These are phyloP conservation scores for Parascotia fuliginaria DNA, from an alignment of 2,888 invertebrate species.

Conservation along the genomic window DNA sequence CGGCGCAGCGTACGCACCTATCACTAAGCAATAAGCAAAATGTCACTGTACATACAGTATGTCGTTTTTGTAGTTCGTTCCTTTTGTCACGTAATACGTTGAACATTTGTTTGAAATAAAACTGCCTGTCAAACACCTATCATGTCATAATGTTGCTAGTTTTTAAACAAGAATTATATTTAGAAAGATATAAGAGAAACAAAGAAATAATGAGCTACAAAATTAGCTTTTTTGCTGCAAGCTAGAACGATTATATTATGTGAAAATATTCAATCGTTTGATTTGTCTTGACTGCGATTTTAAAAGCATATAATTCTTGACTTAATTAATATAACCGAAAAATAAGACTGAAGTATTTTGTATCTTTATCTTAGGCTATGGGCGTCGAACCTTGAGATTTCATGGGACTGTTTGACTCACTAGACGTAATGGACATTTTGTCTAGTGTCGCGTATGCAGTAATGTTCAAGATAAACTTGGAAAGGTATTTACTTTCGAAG, in stretches of 20 bases:
- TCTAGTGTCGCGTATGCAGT: too few relatives aligned
- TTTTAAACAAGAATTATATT: background rate
- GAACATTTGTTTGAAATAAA: background rate
- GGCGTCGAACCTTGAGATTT: too few relatives aligned
- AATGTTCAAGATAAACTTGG: too few relatives aligned
- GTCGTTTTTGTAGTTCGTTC: background rate
- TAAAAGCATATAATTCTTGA: too few relatives aligned
- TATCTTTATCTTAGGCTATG: too few relatives aligned
- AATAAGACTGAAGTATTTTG: too few relatives aligned
- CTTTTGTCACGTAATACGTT: background rate
- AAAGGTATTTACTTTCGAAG: too few relatives aligned
- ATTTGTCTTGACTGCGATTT: too few relatives aligned
- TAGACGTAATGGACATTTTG: too few relatives aligned
- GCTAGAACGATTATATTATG: background rate
- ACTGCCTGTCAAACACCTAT: slow-evolving; percentile 1
- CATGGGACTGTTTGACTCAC: too few relatives aligned
- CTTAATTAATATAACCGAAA: too few relatives aligned
- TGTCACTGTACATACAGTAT: background rate
- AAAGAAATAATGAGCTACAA: background rate
- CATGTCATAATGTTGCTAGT: background rate
- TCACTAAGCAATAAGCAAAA: background rate
- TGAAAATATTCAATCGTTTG: too few relatives aligned
- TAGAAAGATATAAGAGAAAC: background rate
- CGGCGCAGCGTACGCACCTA: background rate
- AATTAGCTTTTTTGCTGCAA: background rate